Base-by-base conservation (phyloP, 2,113 vertebrate species). In the Eclectus roratus region DNA sequence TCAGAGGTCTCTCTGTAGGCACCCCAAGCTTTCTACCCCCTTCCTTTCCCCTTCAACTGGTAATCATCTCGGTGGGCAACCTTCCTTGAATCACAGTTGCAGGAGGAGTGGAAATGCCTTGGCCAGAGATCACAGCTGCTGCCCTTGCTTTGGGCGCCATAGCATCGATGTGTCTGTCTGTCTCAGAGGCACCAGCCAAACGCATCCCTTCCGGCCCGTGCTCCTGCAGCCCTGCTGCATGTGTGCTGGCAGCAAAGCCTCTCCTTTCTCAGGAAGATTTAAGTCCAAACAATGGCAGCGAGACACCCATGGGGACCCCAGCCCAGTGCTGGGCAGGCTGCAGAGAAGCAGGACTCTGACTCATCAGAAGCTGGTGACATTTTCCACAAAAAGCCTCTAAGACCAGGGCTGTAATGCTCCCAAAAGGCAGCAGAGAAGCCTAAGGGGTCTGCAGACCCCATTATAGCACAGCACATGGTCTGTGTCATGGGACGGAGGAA, bases 351-450 rank as follows among this genome's bases (percentile, higher is more conserved):
- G 89, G 20, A 12, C 89, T 70, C 69, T 95, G 95, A 95, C 95
- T 94, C 94, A 85, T 92, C 12, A 0, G 83, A 27, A 85, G 76
- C 94, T 93, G 94, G 88, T 95, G 94, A 92, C 93, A 89, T 97
- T 97, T 96, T 58, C 83, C 86, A 83, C 90, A 86, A 90, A 93
- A 91, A 96, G 84, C 72, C 65, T 91, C 8, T 0, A 53, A 70
- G 70, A 78, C 47, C 52, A 21, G 65, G 77, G 83, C 69, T 79
- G 17, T 44, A 56, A 79, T 68, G 89, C 58, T 95, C 72, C 83
- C 80, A 78, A 70, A 46, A 78, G 64, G 80, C 93, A 94, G 84
- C 64, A 66, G 50, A 91, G 73, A 68, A 91, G 91, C 89, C 93
- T 89, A 23, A 94, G 87, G 91, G 89, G 28, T 81, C 80, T 74